phyloP scores from a whole-genome alignment of 2,113 vertebrate genomes.

The Octodon degus region DNA sequence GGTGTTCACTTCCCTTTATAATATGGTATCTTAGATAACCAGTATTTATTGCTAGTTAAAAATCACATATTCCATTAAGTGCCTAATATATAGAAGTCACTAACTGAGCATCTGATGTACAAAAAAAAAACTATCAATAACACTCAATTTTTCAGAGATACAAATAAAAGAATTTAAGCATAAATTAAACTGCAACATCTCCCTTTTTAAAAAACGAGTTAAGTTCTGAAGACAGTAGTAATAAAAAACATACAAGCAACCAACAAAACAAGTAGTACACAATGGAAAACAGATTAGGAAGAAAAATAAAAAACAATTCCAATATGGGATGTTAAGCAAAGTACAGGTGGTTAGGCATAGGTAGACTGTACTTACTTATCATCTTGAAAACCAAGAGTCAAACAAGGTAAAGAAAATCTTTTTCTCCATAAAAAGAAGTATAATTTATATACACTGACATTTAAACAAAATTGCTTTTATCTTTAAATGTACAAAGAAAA shows the following conservation, averaged over 20 bases:
- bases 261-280: conserved; percentile 28
- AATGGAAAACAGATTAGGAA: conserved; percentile 12
- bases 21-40: conserved; percentile 30
- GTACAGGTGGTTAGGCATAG: not conserved
- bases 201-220: conserved; percentile 43
- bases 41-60: not conserved
- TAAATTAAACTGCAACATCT: conserved; percentile 1
- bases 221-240: conserved; percentile 14
- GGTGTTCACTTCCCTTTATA: conserved; percentile 35
- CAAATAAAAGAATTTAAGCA: conserved; percentile 41
- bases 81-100: conserved; percentile 15
- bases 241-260: conserved; percentile 24
- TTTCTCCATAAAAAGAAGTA: not conserved
- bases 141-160: not conserved
- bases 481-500: conserved; percentile 60
- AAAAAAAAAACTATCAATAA: conserved; percentile 3
- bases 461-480: conserved; percentile 47
- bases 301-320: not conserved
- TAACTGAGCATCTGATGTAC: not conserved
- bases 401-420: not conserved
- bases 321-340: conserved; percentile 6
- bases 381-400: conserved; percentile 25
- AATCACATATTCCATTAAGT: not conserved
- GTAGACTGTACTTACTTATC: conserved; percentile 31
- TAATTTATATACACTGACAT: conserved; percentile 3